These are phyloP conservation scores for Chrysolina americana DNA, from an alignment of 2,888 invertebrate species.

Conservation along the genomic window DNA sequence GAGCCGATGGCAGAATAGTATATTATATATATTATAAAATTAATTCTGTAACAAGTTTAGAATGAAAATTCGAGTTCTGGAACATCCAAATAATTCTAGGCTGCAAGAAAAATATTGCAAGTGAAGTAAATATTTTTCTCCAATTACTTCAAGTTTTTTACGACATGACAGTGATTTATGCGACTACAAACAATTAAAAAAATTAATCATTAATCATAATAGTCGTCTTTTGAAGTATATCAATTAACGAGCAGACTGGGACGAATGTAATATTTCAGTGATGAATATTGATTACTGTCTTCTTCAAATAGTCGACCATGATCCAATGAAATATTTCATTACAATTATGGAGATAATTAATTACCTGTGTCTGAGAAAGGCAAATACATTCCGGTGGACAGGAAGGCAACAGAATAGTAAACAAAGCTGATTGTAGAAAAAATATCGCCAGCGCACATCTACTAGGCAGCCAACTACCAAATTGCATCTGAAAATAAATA, in stretches of 20 bases:
- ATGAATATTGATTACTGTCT: background rate
- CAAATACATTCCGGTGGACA: slow-evolving; percentile 90
- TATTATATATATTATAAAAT: too few relatives aligned
- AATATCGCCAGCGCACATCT: slow-evolving; percentile 63
- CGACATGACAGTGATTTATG: too few relatives aligned
- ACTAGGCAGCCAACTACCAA: slow-evolving; percentile 59
- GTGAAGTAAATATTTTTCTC: too few relatives aligned
- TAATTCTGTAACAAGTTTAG: too few relatives aligned
- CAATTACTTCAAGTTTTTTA: too few relatives aligned
- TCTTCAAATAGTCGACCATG: background rate
- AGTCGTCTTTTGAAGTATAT: too few relatives aligned
- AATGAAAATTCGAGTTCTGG: too few relatives aligned
- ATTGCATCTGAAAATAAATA: slow-evolving; percentile 63
- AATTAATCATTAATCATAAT: too few relatives aligned
- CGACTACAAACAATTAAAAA: too few relatives aligned
- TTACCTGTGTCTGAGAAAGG: slow-evolving; percentile 88
- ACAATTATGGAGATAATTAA: slow-evolving; percentile 47
- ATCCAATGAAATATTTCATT: background rate
- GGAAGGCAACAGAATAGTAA: slow-evolving; percentile 72
- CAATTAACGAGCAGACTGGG: background rate
- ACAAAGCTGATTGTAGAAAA: slow-evolving; percentile 63
- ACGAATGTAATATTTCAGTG: background rate
- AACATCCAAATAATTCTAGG: too few relatives aligned
- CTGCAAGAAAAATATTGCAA: too few relatives aligned
- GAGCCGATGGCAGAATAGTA: too few relatives aligned